A percentile compares a stretch with the other conserved stretches of the same genome.
phyloP scores from a whole-genome alignment of 2,797 vertebrate species.

The Pseudochromis fuscus region DNA sequence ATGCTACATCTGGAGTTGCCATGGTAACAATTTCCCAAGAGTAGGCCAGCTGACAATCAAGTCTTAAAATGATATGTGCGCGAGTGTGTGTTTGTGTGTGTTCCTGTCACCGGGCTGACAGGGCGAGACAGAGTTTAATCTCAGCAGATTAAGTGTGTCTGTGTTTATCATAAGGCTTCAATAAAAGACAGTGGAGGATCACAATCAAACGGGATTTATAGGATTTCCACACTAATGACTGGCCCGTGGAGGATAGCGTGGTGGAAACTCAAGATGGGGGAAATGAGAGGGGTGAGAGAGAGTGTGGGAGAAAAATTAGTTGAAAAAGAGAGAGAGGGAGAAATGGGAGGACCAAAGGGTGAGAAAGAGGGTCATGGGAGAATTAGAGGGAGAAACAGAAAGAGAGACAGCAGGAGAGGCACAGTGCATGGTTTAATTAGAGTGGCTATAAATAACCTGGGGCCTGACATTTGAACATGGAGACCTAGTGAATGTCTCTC shows the following conservation, averaged over 20 bases:
- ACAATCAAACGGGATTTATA: slow-evolving; percentile 67
- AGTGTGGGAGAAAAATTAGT: slow-evolving; percentile 36
- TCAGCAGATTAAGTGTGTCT: slow-evolving; percentile 76
- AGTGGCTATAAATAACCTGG: slow-evolving; percentile 81
- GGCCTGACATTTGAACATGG: slow-evolving; percentile 83
- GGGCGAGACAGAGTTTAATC: slow-evolving; percentile 77
- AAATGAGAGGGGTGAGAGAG: background rate
- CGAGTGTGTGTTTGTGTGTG: slow-evolving; percentile 45
- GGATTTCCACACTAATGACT: slow-evolving; percentile 63
- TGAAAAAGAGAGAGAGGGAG: slow-evolving; percentile 18
- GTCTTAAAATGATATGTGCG: slow-evolving; percentile 53
- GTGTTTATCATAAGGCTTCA: slow-evolving; percentile 67
- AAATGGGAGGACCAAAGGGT: slow-evolving; percentile 43
- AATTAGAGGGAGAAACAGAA: slow-evolving; percentile 63
- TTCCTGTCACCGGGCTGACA: slow-evolving; percentile 68
- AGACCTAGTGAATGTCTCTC: slow-evolving; percentile 73
- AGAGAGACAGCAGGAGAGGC: slow-evolving; percentile 68
- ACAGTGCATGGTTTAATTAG: slow-evolving; percentile 81
- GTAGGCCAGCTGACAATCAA: slow-evolving; percentile 80
- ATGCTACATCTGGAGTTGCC: slow-evolving; percentile 77
- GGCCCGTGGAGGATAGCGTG: slow-evolving; percentile 47
- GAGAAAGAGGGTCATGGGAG: slow-evolving; percentile 65
- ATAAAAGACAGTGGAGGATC: slow-evolving; percentile 66
- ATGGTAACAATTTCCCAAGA: slow-evolving; percentile 74
- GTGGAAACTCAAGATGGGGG: slow-evolving; percentile 31